Evolutionary conservation across 1,140 invertebrate species (phyloP), one percentile per base, ranked within the genome.

Genomic region (Vanessa tameamea): DNA sequence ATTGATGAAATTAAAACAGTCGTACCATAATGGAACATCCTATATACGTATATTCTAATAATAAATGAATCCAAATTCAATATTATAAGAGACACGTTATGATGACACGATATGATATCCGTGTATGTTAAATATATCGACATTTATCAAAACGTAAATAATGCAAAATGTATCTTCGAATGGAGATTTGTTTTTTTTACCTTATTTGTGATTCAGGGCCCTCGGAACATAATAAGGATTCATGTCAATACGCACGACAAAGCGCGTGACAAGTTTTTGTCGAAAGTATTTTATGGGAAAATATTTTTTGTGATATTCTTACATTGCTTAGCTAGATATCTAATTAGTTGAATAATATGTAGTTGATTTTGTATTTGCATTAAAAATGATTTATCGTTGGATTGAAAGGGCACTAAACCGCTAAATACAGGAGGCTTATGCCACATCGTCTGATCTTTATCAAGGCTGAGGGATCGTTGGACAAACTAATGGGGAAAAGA

Each of bases 81-180:
- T 50, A 50, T 15, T 31, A 31, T 31, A 31, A 31, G 50, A 9
- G n/a, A 64, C 47, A 68, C n/a, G 13, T 51, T 68, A 57, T 55
- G 37, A n/a, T n/a, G n/a, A n/a, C n/a, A n/a, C n/a, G n/a, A n/a
- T n/a, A 11, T 57, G 64, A 47, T 47, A 57, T 16, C 57, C 69
- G 11, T 48, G 48, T 8, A 31, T 31, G 31, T 59, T 51, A 66
- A 66, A 66, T 63, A 61, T 63, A 70, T 66, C 68, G 73, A 71
- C 68, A 75, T 61, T 64, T 75, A 71, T 63, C 72, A 63, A 75
- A 65, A 66, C 69, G 71, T 75, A 71, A 75, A 75, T 71, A 71
- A 75, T 71, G 74, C 64, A 75, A 59, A 47, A 47, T 55, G 47
- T 57, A 64, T 68, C 64, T 75, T 71, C 64, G 48, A 51, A 68